A percentile compares a stretch with the other conserved stretches of the same genome.
Evolutionary conservation across 1,140 invertebrate species (phyloP).

Genomic region (Cyrtorhinus lividipennis): DNA sequence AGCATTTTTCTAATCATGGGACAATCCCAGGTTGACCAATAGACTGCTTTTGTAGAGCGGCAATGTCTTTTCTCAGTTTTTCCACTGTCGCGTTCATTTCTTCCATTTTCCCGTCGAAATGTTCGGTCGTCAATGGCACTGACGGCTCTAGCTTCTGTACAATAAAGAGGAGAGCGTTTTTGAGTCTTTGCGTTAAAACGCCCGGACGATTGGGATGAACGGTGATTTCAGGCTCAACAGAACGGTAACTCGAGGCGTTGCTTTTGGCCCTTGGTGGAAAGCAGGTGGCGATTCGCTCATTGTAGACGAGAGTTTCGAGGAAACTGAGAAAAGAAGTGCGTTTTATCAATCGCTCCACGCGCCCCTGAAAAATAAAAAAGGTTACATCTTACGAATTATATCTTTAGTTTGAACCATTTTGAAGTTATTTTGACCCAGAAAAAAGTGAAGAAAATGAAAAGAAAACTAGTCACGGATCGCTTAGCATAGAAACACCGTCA

Average conservation of each 20-base stretch:
- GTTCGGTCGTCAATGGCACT: not conserved
- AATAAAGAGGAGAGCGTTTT: not conserved
- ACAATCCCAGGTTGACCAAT: too few relatives aligned
- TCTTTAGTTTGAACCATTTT: too few relatives aligned
- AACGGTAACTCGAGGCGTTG: not conserved
- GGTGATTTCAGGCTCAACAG: not conserved
- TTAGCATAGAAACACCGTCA: too few relatives aligned
- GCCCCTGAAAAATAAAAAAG: constrained; percentile 1
- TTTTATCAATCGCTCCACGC: not conserved
- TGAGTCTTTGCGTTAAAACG: not conserved
- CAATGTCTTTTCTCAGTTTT: not conserved
- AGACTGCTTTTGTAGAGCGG: not conserved
- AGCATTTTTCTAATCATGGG: too few relatives aligned
- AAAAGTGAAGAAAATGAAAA: too few relatives aligned
- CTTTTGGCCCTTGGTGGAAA: not conserved
- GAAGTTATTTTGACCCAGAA: too few relatives aligned
- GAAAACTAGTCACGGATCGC: too few relatives aligned
- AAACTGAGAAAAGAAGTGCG: not conserved
- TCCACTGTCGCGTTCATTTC: not conserved
- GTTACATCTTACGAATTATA: too few relatives aligned
- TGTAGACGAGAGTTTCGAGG: not conserved
- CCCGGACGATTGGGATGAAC: not conserved
- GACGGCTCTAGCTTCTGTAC: not conserved
- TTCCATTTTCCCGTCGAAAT: not conserved
- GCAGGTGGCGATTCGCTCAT: not conserved